A percentile compares a stretch with the other conserved stretches of the same genome.
These are phyloP conservation scores for Amazona guildingii DNA, from an alignment of 2,113 vertebrate genomes.

Conservation along the genomic window DNA sequence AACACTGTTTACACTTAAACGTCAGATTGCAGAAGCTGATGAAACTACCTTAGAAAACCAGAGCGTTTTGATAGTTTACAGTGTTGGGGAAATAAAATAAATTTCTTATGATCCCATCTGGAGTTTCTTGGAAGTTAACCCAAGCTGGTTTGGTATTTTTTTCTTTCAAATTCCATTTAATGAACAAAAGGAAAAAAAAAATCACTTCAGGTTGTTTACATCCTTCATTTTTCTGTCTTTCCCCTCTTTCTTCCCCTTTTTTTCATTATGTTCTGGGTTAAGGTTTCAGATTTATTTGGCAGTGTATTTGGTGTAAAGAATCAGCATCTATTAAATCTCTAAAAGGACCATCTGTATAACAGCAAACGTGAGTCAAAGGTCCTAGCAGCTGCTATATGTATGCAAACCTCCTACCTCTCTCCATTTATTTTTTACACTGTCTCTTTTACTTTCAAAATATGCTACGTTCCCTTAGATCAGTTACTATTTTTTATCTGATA, in stretches of 20 bases:
- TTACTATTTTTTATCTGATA: neutral
- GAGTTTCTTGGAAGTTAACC: neutral
- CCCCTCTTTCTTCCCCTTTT: neutral
- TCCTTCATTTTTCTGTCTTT: neutral
- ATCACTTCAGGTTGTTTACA: neutral
- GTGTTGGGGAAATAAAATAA: neutral
- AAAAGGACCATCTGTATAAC: conserved; percentile 18
- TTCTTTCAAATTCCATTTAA: neutral
- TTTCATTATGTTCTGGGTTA: neutral
- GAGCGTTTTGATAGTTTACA: neutral
- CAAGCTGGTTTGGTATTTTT: neutral
- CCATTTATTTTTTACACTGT: neutral
- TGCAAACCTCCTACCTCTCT: neutral
- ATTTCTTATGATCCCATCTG: neutral
- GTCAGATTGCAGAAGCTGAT: neutral
- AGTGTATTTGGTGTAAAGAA: neutral
- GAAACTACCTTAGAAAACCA: neutral
- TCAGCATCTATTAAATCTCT: neutral
- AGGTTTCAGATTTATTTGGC: conserved; percentile 9
- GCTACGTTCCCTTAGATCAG: neutral
- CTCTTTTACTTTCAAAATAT: conserved; percentile 29
- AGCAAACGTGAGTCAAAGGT: neutral
- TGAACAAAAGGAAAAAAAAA: neutral
- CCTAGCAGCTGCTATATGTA: neutral
- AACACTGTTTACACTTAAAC: neutral